A percentile compares a stretch with the other conserved stretches of the same genome.
Conservation (phyloP, 2,797 vertebrate species). For the Pseudochaenichthys georgianus region DNA sequence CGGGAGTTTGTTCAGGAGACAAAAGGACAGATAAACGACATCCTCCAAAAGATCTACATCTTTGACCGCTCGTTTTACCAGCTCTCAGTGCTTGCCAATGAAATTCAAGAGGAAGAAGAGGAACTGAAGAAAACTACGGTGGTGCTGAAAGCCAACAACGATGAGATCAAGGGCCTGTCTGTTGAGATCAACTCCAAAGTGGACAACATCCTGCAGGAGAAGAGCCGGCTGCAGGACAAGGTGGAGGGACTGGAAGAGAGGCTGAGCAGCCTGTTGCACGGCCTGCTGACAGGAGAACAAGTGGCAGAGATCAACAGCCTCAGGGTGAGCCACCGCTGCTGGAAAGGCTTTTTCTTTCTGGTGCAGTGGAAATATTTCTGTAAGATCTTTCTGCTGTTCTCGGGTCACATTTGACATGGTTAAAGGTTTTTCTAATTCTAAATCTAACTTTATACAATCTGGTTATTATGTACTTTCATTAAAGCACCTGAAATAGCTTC, state of each 20-base stretch:
- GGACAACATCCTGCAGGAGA: conserved; percentile 90
- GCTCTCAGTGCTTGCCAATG: conserved; percentile 89
- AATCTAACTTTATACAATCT: too few relatives aligned
- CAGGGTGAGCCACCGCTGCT: conserved; percentile 86
- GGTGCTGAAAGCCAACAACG: conserved; percentile 89
- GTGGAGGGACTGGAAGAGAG: conserved; percentile 90
- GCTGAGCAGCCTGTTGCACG: conserved; percentile 84
- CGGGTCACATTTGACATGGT: too few relatives aligned
- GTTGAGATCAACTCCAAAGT: conserved; percentile 90
- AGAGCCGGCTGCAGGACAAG: conserved; percentile 87
- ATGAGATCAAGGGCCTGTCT: conserved; percentile 92
- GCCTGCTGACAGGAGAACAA: conserved; percentile 79
- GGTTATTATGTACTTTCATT: too few relatives aligned
- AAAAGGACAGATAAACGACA: conserved; percentile 92
- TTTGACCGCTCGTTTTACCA: conserved; percentile 91
- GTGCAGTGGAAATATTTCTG: neutral
- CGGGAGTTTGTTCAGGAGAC: conserved; percentile 95
- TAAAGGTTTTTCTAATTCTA: too few relatives aligned
- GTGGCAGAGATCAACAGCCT: conserved; percentile 87
- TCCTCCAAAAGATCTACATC: conserved; percentile 92
- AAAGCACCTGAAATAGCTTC: too few relatives aligned
- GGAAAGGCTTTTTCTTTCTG: neutral
- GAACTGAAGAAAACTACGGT: conserved; percentile 91
- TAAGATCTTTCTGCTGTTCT: neutral
- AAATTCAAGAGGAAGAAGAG: conserved; percentile 93